phyloP scores from a whole-genome alignment of 2,888 invertebrate genomes.

The Lasioglossum malachurum region DNA sequence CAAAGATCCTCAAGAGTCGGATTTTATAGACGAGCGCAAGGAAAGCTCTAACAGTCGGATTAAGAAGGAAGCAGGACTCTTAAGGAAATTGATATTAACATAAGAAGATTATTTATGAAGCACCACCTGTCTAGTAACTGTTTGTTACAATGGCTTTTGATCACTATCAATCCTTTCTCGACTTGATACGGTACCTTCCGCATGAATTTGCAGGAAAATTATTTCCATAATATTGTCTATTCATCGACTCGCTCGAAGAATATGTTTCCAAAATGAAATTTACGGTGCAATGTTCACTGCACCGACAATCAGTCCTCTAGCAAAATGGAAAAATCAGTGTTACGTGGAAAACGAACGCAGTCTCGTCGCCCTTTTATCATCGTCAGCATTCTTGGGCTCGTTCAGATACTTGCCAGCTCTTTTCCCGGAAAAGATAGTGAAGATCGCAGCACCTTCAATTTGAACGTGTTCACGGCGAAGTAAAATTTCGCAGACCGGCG shows the following conservation, averaged over 20 bases:
- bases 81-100: neutral
- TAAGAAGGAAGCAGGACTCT: neutral
- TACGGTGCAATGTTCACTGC: neutral
- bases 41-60: neutral
- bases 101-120: neutral
- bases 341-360: neutral
- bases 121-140: neutral
- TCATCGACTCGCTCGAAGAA: neutral
- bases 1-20: neutral
- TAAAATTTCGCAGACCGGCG: neutral
- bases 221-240: neutral
- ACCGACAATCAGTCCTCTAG: neutral
- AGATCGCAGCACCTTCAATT: conserved; percentile 12
- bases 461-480: conserved; percentile 19
- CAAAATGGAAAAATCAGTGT: neutral
- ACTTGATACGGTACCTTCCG: neutral
- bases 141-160: neutral
- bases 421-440: neutral
- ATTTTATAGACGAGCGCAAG: neutral
- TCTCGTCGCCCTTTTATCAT: neutral
- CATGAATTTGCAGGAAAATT: neutral
- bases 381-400: neutral
- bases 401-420: neutral
- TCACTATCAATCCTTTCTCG: neutral
- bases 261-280: neutral